Conservation (phyloP, 2,888 invertebrate genomes). For the Ochropleura leucogaster region DNA sequence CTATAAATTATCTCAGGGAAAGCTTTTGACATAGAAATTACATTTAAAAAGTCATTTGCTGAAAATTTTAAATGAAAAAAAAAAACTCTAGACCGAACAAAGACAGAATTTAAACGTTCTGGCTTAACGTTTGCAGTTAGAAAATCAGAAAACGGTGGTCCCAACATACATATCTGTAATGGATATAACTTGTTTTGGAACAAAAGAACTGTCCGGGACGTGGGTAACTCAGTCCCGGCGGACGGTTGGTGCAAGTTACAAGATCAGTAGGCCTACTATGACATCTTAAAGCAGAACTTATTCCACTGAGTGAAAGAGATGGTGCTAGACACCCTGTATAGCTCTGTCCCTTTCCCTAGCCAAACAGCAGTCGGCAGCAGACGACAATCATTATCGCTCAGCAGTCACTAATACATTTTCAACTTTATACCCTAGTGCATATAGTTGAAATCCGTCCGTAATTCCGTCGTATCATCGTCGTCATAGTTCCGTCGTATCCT, state of each 20-base stretch:
- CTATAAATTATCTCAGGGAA: not conserved
- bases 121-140: not conserved
- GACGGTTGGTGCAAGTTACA: conserved; percentile 29
- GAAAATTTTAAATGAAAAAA: not conserved
- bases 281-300: no score
- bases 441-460: no score
- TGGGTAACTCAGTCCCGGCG: conserved; percentile 13
- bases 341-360: no score
- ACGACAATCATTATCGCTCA: no score
- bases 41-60: not conserved
- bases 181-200: conserved; percentile 41
- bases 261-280: no score
- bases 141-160: conserved; percentile 24
- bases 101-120: not conserved
- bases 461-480: no score
- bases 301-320: no score
- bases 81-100: not conserved
- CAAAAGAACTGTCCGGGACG: conserved; percentile 40
- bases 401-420: no score
- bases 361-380: no score
- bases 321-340: no score
- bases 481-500: no score
- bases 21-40: not conserved
- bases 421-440: no score
- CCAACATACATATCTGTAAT: conserved; percentile 36